Evolutionary conservation across 2,113 vertebrate species (phyloP).

Genomic region (Hippocampus guttulatus): DNA sequence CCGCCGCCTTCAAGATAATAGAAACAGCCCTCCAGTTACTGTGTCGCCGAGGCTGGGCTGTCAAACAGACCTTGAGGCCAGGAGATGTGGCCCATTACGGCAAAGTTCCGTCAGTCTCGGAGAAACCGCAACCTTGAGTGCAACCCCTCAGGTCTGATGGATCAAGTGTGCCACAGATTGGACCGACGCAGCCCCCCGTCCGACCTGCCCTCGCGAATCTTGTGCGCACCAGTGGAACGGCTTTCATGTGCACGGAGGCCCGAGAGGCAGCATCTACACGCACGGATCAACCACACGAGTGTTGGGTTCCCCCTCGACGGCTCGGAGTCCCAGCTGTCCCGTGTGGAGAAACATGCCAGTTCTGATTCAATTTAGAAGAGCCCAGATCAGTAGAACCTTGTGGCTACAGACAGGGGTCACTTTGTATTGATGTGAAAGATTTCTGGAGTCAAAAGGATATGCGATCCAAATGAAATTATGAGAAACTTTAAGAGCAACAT

Average conservation of each 20-base stretch:
- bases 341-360: constrained; percentile 21
- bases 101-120: constrained; percentile 22
- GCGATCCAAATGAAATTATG: background rate
- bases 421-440: background rate
- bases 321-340: constrained; percentile 19
- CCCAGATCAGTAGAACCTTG: constrained; percentile 9
- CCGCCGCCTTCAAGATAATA: background rate
- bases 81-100: constrained; percentile 21
- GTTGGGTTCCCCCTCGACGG: constrained; percentile 22
- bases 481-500: too few relatives aligned
- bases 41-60: constrained; percentile 6
- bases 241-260: constrained; percentile 30
- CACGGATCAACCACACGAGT: constrained; percentile 26
- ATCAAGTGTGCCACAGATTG: constrained; percentile 35
- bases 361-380: constrained; percentile 22
- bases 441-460: background rate
- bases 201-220: constrained; percentile 5
- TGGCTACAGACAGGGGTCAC: constrained; percentile 3
- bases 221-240: constrained; percentile 23
- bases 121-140: constrained; percentile 32
- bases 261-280: constrained; percentile 33
- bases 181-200: background rate
- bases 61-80: constrained; percentile 6
- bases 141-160: constrained; percentile 38
- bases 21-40: constrained; percentile 8